These are phyloP conservation scores for Stomatorhinus ivindoensis DNA, from an alignment of 2,113 vertebrate genomes.

Conservation along the genomic window DNA sequence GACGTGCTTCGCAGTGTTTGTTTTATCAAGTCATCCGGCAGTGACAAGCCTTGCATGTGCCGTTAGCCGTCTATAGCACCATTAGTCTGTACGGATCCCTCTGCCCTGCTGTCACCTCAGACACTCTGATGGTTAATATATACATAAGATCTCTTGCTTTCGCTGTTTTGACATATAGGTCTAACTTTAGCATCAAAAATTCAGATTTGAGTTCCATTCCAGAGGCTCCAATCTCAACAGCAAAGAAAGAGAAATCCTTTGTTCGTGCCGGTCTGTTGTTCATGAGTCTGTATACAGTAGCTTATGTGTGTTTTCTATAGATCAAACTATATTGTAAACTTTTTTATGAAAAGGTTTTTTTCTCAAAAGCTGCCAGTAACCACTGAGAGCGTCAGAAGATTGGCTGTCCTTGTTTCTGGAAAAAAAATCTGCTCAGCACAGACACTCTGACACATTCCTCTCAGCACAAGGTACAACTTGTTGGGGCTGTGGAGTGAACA, in stretches of 20 bases:
- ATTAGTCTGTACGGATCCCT: neutral
- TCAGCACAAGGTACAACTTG: slow-evolving; percentile 65
- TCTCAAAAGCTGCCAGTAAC: neutral
- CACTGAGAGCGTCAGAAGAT: slow-evolving; percentile 18
- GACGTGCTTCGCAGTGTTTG: neutral
- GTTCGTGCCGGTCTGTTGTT: neutral
- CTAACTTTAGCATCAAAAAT: neutral
- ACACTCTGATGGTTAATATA: neutral
- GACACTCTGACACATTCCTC: slow-evolving; percentile 51
- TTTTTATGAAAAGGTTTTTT: slow-evolving; percentile 5
- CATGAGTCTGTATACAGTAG: neutral
- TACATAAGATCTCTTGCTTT: neutral
- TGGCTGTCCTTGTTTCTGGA: slow-evolving; percentile 18
- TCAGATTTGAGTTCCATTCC: neutral
- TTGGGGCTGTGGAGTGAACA: slow-evolving; percentile 54
- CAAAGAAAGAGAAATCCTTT: neutral
- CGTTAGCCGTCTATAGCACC: neutral
- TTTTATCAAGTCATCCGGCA: neutral
- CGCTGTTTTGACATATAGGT: neutral
- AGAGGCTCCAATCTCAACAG: neutral
- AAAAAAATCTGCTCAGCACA: slow-evolving; percentile 34
- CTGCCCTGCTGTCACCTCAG: neutral
- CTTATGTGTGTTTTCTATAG: neutral
- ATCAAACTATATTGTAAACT: neutral
- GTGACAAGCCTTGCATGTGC: neutral